phyloP scores from a whole-genome alignment of 1,140 invertebrate genomes.

The Pseudomyrmex sp. region DNA sequence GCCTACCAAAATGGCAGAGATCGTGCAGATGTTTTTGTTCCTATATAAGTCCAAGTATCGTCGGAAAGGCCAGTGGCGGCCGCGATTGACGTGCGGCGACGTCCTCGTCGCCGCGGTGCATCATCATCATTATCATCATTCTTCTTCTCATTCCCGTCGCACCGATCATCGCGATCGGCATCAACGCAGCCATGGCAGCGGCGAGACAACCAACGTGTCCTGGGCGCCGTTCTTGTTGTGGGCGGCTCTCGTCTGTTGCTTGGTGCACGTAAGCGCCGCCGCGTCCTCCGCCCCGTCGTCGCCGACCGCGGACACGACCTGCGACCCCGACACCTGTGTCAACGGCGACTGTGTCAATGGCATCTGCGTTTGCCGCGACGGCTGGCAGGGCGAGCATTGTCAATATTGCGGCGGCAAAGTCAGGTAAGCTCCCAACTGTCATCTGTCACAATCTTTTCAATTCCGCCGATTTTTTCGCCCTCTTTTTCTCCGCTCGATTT shows the following conservation, averaged over 20 bases:
- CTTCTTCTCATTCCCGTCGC: no score
- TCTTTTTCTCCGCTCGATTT: slow-evolving; percentile 7
- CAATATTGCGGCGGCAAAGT: slow-evolving; percentile 96
- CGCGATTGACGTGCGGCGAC: slow-evolving; percentile 79
- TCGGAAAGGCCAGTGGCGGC: slow-evolving; percentile 87
- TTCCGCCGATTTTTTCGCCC: background rate
- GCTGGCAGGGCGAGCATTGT: slow-evolving; percentile 95
- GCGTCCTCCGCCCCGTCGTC: slow-evolving; percentile 70
- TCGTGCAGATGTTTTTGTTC: slow-evolving; percentile 93
- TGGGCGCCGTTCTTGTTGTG: slow-evolving; percentile 63
- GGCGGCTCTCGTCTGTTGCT: slow-evolving; percentile 69
- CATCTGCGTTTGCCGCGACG: slow-evolving; percentile 94
- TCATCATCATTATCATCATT: no score
- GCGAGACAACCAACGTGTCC: slow-evolving; percentile 46
- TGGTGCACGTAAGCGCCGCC: slow-evolving; percentile 69
- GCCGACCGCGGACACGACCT: slow-evolving; percentile 76
- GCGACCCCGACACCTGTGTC: slow-evolving; percentile 86
- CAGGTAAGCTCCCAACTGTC: slow-evolving; percentile 87
- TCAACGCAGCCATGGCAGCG: slow-evolving; percentile 1
- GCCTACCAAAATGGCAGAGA: slow-evolving; percentile 90
- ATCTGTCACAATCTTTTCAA: background rate
- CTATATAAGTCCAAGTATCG: slow-evolving; percentile 93
- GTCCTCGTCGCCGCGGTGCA: slow-evolving; percentile 14
- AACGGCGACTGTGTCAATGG: slow-evolving; percentile 93
- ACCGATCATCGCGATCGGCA: slow-evolving; percentile 27